Percentiles rank a stretch among this genome's conserved stretches.
Conservation (phyloP, 2,113 vertebrate species). For the Megalops atlanticus region DNA sequence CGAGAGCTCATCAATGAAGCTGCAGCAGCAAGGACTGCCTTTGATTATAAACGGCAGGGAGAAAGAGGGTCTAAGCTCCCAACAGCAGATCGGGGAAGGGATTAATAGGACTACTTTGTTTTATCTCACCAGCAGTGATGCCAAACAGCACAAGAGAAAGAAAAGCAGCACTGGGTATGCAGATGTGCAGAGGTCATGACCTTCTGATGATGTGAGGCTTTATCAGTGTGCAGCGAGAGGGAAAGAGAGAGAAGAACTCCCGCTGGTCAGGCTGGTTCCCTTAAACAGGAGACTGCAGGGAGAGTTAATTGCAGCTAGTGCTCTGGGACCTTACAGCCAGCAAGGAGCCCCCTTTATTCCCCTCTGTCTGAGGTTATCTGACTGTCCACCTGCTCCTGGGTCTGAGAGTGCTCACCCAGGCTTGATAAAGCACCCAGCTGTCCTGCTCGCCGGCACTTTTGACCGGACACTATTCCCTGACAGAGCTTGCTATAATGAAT, state of each 20-base stretch:
- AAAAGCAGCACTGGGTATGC: neutral
- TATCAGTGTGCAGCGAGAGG: slow-evolving; percentile 51
- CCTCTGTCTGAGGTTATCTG: neutral
- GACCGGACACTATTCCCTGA: slow-evolving; percentile 49
- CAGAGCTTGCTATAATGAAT: slow-evolving; percentile 45
- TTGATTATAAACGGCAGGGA: slow-evolving; percentile 58
- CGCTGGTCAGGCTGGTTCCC: slow-evolving; percentile 47
- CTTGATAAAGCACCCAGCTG: slow-evolving; percentile 55
- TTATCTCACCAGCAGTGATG: slow-evolving; percentile 46
- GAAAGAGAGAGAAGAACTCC: slow-evolving; percentile 45
- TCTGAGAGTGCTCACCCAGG: slow-evolving; percentile 51
- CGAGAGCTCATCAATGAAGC: slow-evolving; percentile 9
- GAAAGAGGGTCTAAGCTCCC: slow-evolving; percentile 42
- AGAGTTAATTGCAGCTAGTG: slow-evolving; percentile 77
- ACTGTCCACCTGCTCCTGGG: slow-evolving; percentile 57
- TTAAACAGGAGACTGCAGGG: slow-evolving; percentile 61
- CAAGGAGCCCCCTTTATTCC: neutral
- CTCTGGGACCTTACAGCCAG: slow-evolving; percentile 65
- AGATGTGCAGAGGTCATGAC: neutral
- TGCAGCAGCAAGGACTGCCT: slow-evolving; percentile 40
- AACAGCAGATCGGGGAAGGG: slow-evolving; percentile 33
- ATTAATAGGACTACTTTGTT: slow-evolving; percentile 55
- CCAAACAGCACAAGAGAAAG: neutral
- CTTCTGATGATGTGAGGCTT: slow-evolving; percentile 24
- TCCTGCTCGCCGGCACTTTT: slow-evolving; percentile 50